Percentiles rank a stretch among this genome's conserved stretches.
Evolutionary conservation across 2,113 vertebrate species (phyloP).

Genomic region (Catharus minimus): DNA sequence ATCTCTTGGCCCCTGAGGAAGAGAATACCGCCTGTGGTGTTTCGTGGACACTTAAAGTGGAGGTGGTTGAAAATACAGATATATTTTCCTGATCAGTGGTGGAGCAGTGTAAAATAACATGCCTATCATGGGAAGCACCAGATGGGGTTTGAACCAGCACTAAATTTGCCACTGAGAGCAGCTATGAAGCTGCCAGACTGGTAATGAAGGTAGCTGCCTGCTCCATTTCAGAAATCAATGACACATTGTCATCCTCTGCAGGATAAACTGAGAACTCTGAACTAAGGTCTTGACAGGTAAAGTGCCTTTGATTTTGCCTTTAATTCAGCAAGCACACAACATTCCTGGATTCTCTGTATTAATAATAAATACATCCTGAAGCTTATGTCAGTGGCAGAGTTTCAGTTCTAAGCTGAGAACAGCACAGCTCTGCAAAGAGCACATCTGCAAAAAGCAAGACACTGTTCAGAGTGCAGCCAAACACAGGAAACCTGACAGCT

Average conservation of each 20-base stretch:
- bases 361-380: conserved; percentile 44
- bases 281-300: conserved; percentile 39
- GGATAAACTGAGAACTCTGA: conserved; percentile 35
- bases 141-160: not conserved
- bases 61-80: not conserved
- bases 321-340: conserved; percentile 36
- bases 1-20: not conserved
- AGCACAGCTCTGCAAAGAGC: not conserved
- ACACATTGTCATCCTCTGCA: not conserved
- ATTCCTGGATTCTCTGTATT: conserved; percentile 2
- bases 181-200: not conserved
- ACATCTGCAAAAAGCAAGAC: not conserved
- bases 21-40: not conserved
- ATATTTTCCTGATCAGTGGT: not conserved
- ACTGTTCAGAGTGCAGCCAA: not conserved
- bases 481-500: not conserved
- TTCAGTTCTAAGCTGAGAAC: conserved; percentile 21
- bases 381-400: not conserved
- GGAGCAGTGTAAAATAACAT: not conserved
- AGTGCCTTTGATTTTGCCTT: conserved; percentile 38
- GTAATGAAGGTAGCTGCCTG: conserved; percentile 14
- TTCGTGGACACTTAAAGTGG: not conserved
- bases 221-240: not conserved
- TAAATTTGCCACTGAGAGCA: not conserved
- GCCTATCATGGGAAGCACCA: not conserved